Percentiles rank a stretch among this genome's conserved stretches.
Conservation (phyloP, 1,140 invertebrate species). For the Pollicipes pollicipes region DNA sequence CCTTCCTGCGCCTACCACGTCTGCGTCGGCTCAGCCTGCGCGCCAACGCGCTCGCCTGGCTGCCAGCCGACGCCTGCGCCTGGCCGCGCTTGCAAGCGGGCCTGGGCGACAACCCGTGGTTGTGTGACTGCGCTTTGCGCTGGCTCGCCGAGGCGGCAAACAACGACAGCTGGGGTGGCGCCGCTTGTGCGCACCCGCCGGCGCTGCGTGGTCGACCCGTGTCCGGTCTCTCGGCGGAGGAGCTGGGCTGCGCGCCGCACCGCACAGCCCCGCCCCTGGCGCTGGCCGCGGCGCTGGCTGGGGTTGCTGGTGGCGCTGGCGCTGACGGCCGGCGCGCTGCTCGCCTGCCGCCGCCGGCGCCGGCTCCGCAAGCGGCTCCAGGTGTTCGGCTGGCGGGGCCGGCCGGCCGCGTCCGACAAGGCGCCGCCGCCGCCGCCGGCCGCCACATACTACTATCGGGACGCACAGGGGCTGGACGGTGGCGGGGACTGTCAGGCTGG, state of each 20-base stretch:
- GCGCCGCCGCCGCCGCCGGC: neutral
- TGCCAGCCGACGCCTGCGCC: constrained; percentile 9
- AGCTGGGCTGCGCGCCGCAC: neutral
- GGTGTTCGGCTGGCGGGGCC: neutral
- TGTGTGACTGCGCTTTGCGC: constrained; percentile 14
- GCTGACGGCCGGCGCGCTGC: neutral
- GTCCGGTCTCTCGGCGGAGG: neutral
- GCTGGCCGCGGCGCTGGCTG: neutral
- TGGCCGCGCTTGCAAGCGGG: constrained; percentile 12
- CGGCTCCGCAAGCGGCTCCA: neutral
- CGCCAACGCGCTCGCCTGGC: constrained; percentile 11
- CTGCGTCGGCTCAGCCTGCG: constrained; percentile 13
- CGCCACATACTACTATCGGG: neutral
- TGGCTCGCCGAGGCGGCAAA: constrained; percentile 9
- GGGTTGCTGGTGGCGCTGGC: neutral
- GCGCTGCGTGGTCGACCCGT: neutral
- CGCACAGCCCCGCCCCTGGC: neutral
- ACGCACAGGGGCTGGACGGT: neutral
- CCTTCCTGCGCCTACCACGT: neutral
- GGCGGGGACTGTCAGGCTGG: neutral
- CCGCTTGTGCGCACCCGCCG: neutral
- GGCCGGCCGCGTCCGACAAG: neutral
- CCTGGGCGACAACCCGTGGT: constrained; percentile 17
- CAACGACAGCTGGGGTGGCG: neutral
- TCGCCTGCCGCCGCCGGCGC: neutral